A percentile compares a stretch with the other conserved stretches of the same genome.
These are phyloP conservation scores for Aegithalos caudatus DNA, from an alignment of 2,113 vertebrate genomes.

Conservation along the genomic window DNA sequence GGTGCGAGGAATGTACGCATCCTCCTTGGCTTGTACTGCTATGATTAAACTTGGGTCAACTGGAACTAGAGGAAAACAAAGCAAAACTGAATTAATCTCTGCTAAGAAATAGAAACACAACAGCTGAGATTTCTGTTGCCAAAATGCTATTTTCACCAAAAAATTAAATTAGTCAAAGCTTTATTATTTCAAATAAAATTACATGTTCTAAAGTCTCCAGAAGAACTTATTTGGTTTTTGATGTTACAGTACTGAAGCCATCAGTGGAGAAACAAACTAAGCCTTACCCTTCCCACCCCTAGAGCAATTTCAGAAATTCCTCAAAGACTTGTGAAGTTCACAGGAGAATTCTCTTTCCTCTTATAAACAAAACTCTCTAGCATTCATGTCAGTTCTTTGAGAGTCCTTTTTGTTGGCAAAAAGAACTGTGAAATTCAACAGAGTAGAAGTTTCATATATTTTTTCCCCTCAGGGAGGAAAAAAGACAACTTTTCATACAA, in stretches of 20 bases:
- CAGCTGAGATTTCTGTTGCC: not conserved
- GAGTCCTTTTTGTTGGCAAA: not conserved
- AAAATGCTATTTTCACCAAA: not conserved
- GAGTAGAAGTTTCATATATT: accelerated
- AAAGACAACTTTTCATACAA: not conserved
- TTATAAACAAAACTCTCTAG: not conserved
- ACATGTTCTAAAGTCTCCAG: not conserved
- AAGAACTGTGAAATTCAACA: not conserved
- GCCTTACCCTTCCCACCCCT: not conserved
- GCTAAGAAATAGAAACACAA: not conserved
- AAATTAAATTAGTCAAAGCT: not conserved
- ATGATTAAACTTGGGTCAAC: slow-evolving; percentile 95
- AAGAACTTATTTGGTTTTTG: not conserved
- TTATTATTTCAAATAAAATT: not conserved
- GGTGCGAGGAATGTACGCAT: slow-evolving; percentile 93
- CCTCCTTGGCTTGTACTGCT: slow-evolving; percentile 93
- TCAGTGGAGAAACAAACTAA: not conserved
- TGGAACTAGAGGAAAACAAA: slow-evolving; percentile 78
- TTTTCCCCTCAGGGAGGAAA: not conserved
- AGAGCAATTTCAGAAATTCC: not conserved
- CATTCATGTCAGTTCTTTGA: not conserved
- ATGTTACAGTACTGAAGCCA: not conserved
- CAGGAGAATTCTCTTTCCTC: not conserved
- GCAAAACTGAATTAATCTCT: not conserved
- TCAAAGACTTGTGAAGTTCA: not conserved